Evolutionary conservation across 1,140 invertebrate genomes (phyloP).

Genomic region (Trachymyrmex septentrionalis): DNA sequence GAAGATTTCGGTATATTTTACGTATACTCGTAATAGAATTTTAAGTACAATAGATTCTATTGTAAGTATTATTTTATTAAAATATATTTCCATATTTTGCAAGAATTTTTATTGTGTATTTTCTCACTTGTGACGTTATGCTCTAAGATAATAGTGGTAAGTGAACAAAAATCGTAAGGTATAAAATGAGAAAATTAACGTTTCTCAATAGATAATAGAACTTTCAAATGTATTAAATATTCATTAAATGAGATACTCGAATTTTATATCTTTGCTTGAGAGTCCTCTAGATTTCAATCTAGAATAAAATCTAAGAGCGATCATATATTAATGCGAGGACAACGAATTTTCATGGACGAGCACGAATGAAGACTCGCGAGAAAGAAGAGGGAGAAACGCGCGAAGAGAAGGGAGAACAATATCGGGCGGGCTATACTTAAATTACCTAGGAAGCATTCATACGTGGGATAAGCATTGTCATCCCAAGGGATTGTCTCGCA

Average conservation of each 20-base stretch:
- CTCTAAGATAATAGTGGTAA: too few relatives aligned
- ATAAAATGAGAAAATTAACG: too few relatives aligned
- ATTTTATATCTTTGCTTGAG: neutral
- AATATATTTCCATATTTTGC: too few relatives aligned
- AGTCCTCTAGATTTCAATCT: neutral
- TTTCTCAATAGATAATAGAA: neutral
- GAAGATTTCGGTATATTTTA: too few relatives aligned
- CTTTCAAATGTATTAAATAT: neutral
- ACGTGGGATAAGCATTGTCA: slow-evolving; percentile 83
- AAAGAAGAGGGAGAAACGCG: slow-evolving; percentile 29
- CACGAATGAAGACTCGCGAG: slow-evolving; percentile 43
- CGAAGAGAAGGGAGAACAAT: slow-evolving; percentile 5
- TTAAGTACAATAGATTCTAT: too few relatives aligned
- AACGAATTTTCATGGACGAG: slow-evolving; percentile 69
- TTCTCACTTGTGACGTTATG: too few relatives aligned
- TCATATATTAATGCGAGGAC: slow-evolving; percentile 59
- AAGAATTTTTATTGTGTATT: too few relatives aligned
- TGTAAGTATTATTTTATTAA: too few relatives aligned
- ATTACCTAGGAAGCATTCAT: slow-evolving; percentile 81
- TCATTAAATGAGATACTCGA: neutral
- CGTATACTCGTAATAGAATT: too few relatives aligned
- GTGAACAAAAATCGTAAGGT: too few relatives aligned
- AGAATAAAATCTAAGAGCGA: slow-evolving; percentile 57
- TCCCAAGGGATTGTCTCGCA: slow-evolving; percentile 82
- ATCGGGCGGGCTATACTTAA: slow-evolving; percentile 72